phyloP scores from a whole-genome alignment of 2,797 vertebrate genomes.

The Perodicticus potto region DNA sequence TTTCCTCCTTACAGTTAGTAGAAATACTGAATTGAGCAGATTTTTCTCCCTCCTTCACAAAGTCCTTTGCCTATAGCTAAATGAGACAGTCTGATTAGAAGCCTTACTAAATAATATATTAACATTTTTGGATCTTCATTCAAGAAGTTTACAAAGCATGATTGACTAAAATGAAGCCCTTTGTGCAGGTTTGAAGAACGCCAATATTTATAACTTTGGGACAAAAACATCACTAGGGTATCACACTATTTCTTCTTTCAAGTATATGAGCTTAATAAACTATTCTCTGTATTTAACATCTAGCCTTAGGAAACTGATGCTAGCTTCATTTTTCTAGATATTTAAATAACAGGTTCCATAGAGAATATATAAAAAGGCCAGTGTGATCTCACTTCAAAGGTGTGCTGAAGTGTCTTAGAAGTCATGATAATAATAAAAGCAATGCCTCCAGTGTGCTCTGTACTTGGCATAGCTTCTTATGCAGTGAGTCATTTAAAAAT shows the following conservation, averaged over 20 bases:
- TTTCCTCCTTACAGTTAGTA: constrained; percentile 53
- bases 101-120: constrained; percentile 73
- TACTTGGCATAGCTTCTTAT: not conserved
- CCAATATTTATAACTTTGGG: constrained; percentile 79
- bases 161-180: constrained; percentile 65
- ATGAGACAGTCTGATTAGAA: constrained; percentile 63
- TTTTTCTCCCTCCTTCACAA: constrained; percentile 57
- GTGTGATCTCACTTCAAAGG: constrained; percentile 43
- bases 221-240: constrained; percentile 73
- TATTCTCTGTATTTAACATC: constrained; percentile 71
- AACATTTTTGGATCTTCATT: constrained; percentile 69
- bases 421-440: constrained; percentile 6
- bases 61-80: constrained; percentile 51
- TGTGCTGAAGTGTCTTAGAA: constrained; percentile 35
- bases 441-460: not conserved
- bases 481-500: constrained; percentile 46
- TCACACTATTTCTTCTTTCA: constrained; percentile 68
- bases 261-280: constrained; percentile 66
- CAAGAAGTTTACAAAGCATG: constrained; percentile 72
- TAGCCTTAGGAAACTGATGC: constrained; percentile 52
- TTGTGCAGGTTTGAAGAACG: constrained; percentile 65
- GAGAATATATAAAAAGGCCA: constrained; percentile 53
- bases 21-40: constrained; percentile 54
- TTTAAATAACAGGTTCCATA: constrained; percentile 71
- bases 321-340: constrained; percentile 43